Percentiles rank a stretch among this genome's conserved stretches.
Evolutionary conservation across 1,140 invertebrate genomes (phyloP).

Genomic region (Agraylea sexmaculata): DNA sequence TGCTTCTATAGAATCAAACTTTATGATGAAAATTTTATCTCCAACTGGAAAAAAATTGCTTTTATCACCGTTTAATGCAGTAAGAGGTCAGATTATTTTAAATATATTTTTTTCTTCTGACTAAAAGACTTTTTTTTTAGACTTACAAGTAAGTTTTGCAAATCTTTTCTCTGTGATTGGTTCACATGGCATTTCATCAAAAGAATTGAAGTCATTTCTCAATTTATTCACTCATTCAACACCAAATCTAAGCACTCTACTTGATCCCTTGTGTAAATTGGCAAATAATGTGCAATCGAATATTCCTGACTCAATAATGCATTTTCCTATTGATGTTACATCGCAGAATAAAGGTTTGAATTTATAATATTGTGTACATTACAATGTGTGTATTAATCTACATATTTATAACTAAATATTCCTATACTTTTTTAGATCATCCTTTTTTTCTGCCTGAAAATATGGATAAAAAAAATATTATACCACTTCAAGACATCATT

Average conservation of each 20-base stretch:
- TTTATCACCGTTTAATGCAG: no score
- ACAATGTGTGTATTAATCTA: no score
- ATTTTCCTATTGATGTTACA: constrained; percentile 43
- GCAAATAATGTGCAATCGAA: constrained; percentile 34
- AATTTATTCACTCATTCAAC: constrained; percentile 41
- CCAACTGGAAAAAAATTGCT: no score
- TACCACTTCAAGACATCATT: no score
- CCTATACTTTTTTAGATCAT: no score
- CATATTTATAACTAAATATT: no score
- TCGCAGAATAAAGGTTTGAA: no score
- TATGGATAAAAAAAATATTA: no score
- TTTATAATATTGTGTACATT: no score
- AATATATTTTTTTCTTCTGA: constrained; percentile 10
- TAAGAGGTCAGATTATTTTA: constrained; percentile 8
- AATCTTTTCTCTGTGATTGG: constrained; percentile 46
- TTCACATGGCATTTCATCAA: constrained; percentile 40
- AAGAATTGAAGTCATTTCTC: constrained; percentile 43
- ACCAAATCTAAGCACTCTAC: constrained; percentile 39
- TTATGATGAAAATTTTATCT: no score
- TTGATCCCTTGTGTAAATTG: constrained; percentile 41
- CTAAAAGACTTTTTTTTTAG: constrained; percentile 30
- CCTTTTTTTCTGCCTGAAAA: no score
- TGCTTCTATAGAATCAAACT: no score
- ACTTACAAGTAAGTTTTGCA: constrained; percentile 45
- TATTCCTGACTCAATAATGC: constrained; percentile 44